Evolutionary conservation across 2,888 invertebrate genomes (phyloP).

Genomic region (Leucoma salicis): DNA sequence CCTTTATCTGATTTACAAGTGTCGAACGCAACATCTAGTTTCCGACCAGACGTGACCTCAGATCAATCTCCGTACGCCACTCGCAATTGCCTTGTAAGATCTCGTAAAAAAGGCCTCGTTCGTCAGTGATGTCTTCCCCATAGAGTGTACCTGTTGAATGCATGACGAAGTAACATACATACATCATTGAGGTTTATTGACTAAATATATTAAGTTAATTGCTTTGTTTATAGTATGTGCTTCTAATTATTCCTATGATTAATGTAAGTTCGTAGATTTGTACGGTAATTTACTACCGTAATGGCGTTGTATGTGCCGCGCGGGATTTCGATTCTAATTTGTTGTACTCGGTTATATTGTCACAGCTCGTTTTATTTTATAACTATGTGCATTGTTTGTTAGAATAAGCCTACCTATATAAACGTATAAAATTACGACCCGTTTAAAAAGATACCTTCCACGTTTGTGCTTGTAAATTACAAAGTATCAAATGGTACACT

Average conservation of each 20-base stretch:
- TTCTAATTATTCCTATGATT: slow-evolving; percentile 6
- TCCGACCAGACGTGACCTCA: slow-evolving; percentile 14
- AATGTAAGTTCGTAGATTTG: slow-evolving; percentile 3
- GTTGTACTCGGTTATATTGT: slow-evolving; percentile 8
- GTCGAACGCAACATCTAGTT: slow-evolving; percentile 17
- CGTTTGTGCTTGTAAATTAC: slow-evolving; percentile 1
- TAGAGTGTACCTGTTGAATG: slow-evolving; percentile 70
- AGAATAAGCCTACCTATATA: too few species aligned
- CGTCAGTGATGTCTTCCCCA: slow-evolving; percentile 52
- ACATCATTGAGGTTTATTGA: slow-evolving; percentile 27
- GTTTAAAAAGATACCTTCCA: too few species aligned
- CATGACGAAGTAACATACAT: slow-evolving; percentile 46
- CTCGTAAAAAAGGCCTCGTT: slow-evolving; percentile 38
- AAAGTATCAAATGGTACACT: slow-evolving; percentile 1
- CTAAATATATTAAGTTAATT: slow-evolving; percentile 31
- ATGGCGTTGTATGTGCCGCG: slow-evolving; percentile 14
- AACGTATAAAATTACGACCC: too few species aligned
- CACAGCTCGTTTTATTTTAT: slow-evolving; percentile 7
- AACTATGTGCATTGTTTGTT: too few species aligned
- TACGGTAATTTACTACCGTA: slow-evolving; percentile 14
- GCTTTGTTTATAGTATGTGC: slow-evolving; percentile 17
- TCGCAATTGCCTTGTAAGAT: slow-evolving; percentile 29
- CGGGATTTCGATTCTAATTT: slow-evolving; percentile 1
- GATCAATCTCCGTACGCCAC: slow-evolving; percentile 14
- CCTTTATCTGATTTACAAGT: slow-evolving; percentile 35